A percentile compares a stretch with the other conserved stretches of the same genome.
Evolutionary conservation across 1,140 invertebrate species (phyloP).

Genomic region (Brachionus paranguensis): DNA sequence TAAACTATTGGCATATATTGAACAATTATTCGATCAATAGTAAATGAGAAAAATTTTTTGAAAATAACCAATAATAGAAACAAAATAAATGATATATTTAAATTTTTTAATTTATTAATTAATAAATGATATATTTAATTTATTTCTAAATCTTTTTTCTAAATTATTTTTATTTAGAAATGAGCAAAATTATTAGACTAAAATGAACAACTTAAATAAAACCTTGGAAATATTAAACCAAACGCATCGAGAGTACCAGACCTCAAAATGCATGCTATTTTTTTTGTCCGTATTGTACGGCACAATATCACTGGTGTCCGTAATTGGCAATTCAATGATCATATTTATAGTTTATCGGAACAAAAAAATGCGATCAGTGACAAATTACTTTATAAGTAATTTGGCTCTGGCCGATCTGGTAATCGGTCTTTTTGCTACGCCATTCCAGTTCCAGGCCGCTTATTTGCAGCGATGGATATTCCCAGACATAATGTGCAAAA

Average conservation of each 20-base stretch:
- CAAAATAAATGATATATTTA: background rate
- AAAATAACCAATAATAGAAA: background rate
- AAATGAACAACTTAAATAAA: background rate
- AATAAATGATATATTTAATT: background rate
- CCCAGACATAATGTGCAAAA: conserved; percentile 73
- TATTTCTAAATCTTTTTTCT: background rate
- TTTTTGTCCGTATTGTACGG: conserved; percentile 73
- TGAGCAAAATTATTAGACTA: background rate
- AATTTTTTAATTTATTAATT: too few relatives aligned
- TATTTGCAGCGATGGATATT: conserved; percentile 72
- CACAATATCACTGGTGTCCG: conserved; percentile 69
- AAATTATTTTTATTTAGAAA: background rate
- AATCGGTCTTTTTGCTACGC: conserved; percentile 70
- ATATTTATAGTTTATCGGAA: conserved; percentile 68
- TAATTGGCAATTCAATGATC: conserved; percentile 72
- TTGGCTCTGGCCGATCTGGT: conserved; percentile 70
- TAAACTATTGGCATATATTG: background rate
- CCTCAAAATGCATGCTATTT: conserved; percentile 66
- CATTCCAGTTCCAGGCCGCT: conserved; percentile 69
- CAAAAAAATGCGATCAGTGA: conserved; percentile 68
- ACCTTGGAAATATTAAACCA: background rate
- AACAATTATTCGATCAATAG: background rate
- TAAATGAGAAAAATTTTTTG: background rate
- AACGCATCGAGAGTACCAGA: conserved; percentile 59
- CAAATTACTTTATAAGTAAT: conserved; percentile 74